phyloP scores from a whole-genome alignment of 2,797 vertebrate species.

The Ciconia nigra region DNA sequence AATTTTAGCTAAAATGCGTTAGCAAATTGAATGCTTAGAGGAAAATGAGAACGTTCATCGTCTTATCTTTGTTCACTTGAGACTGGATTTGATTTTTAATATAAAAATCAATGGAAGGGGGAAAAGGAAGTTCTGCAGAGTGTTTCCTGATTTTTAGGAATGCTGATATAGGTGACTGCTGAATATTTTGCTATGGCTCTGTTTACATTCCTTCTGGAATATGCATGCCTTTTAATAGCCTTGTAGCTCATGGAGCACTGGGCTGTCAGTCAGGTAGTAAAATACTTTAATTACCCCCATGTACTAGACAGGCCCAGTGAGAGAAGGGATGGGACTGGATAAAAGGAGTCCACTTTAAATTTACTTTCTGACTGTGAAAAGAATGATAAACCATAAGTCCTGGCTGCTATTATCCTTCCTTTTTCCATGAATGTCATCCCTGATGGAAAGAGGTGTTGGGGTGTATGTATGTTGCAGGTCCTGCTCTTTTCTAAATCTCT shows the following conservation, averaged over 20 bases:
- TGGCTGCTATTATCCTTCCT: background rate
- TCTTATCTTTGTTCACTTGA: background rate
- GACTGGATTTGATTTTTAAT: constrained; percentile 24
- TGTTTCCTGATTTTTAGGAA: constrained; percentile 6
- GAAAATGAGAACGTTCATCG: background rate
- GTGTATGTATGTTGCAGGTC: background rate
- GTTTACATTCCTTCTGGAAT: constrained; percentile 10
- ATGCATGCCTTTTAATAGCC: background rate
- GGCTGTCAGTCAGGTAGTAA: background rate
- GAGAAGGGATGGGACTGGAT: background rate
- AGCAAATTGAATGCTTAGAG: constrained; percentile 19
- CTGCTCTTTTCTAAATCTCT: background rate
- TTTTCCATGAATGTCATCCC: background rate
- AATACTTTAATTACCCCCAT: background rate
- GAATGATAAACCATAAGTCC: background rate
- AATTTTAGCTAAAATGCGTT: constrained; percentile 19
- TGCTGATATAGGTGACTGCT: constrained; percentile 12
- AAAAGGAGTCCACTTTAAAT: background rate
- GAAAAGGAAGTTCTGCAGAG: background rate
- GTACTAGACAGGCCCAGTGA: background rate
- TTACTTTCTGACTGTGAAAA: background rate
- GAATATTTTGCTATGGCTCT: background rate
- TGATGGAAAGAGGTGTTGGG: background rate
- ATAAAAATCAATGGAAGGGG: constrained; percentile 14
- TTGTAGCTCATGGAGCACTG: background rate